Base-by-base conservation (phyloP, 2,113 vertebrate genomes). In the Desmodus rotundus region DNA sequence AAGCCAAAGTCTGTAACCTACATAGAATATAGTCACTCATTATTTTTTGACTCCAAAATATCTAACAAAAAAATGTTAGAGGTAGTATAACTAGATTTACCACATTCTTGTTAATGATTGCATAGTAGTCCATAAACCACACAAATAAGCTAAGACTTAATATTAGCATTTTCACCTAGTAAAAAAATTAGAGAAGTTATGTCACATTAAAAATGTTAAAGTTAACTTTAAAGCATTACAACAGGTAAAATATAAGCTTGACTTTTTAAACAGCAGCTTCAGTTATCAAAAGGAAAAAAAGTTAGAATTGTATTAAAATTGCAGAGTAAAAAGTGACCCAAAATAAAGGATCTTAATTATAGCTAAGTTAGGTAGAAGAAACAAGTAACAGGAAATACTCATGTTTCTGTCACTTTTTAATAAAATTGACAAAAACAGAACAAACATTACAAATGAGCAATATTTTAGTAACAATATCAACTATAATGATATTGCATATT, bases 21-120 rank as follows among this genome's bases (percentile, higher is more conserved):
- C 0, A 11, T 8, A 67, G 33, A 92, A 68, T 81, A 68, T 58
- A 9, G 10, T 26, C 65, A 14, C 17, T 95, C 31, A 20, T 80
- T 73, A 56, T 80, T 78, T 82, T 81, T 94, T 74, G 0, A 89
- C 45, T 41, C 41, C 28, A 19, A 68, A 76, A 63, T 61, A 81
- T 26, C 50, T 50, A 50, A 74, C 2, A 7, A 52, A 68, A 68
- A 68, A 61, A 33, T 5, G 56, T 73, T 88, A 52, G 38, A 67
- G 38, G 20, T 67, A 50, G 1, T 77, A 52, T 67, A 91, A 73
- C 12, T 89, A 31, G 67, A 50, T 76, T 89, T 86, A 70, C 50
- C 89, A 82, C 12, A 45, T 82, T 89, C 13, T 67, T 96, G 85
- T 89, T 87, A 92, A 65, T 85, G 73, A 65, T 61, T 96, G n/a